phyloP scores from a whole-genome alignment of 2,113 vertebrate species.

The Notothenia coriiceps region DNA sequence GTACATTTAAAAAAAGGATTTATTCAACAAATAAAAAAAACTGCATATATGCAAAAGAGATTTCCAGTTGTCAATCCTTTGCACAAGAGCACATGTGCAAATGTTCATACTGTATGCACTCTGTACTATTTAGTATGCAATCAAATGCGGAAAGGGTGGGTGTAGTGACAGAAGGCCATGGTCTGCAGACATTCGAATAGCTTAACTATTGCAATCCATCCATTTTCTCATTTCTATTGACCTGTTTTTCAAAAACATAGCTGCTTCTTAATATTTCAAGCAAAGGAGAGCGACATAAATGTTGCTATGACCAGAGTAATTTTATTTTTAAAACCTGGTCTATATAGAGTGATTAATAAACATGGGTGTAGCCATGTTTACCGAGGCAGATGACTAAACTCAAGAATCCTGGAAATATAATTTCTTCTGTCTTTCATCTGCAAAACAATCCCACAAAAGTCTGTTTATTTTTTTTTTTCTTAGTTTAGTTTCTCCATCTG shows the following conservation, averaged over 20 bases:
- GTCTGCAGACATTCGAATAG: constrained; percentile 51
- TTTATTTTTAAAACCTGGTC: constrained; percentile 14
- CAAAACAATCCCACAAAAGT: constrained; percentile 57
- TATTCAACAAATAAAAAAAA: constrained; percentile 22
- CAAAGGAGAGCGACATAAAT: constrained; percentile 21
- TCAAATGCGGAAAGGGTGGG: constrained; percentile 42
- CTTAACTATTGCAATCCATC: constrained; percentile 31
- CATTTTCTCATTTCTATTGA: constrained; percentile 46
- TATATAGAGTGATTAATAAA: constrained; percentile 24
- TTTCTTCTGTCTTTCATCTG: constrained; percentile 46
- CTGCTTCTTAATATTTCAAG: constrained; percentile 35
- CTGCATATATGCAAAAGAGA: background rate
- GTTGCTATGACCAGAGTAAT: constrained; percentile 25
- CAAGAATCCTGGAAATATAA: constrained; percentile 45
- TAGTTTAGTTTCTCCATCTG: constrained; percentile 64
- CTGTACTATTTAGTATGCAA: constrained; percentile 43
- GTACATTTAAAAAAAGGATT: constrained; percentile 33
- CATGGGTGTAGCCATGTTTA: constrained; percentile 39
- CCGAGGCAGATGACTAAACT: constrained; percentile 40
- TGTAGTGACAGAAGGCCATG: constrained; percentile 51
- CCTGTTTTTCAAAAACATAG: constrained; percentile 39
- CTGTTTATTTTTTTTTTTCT: constrained; percentile 50
- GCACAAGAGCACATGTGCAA: background rate
- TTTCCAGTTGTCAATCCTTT: constrained; percentile 43
- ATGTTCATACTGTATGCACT: constrained; percentile 37